A percentile compares a stretch with the other conserved stretches of the same genome.
Conservation (phyloP, 2,113 vertebrate genomes). For the Lagopus leucura region DNA sequence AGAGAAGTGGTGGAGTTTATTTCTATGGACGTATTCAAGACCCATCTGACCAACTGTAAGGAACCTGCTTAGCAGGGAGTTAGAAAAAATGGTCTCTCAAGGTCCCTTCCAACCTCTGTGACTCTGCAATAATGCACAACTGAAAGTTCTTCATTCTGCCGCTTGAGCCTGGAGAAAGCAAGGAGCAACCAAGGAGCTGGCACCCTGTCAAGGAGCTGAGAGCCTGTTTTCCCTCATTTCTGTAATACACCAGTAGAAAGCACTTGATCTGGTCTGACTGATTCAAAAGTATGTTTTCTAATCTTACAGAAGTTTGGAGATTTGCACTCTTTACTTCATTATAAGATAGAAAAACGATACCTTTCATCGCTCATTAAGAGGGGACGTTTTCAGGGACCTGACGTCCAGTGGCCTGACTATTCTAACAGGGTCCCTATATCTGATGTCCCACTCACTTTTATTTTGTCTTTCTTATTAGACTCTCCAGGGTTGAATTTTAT, state of each 20-base stretch:
- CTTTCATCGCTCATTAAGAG: not conserved
- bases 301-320: not conserved
- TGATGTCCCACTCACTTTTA: not conserved
- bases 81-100: too few species aligned
- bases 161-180: not conserved
- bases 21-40: too few species aligned
- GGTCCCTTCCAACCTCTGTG: too few species aligned
- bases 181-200: not conserved
- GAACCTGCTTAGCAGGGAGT: too few species aligned
- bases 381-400: not conserved
- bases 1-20: too few species aligned
- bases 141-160: not conserved
- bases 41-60: too few species aligned
- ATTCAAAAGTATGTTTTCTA: not conserved
- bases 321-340: not conserved
- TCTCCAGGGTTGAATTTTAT: not conserved
- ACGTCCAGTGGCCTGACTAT: not conserved
- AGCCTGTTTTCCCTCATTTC: not conserved
- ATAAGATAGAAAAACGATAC: not conserved
- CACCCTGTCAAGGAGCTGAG: not conserved
- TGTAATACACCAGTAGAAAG: not conserved
- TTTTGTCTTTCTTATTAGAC: not conserved
- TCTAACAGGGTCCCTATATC: not conserved
- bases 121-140: not conserved
- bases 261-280: not conserved